Percentiles rank a stretch among this genome's conserved stretches.
Evolutionary conservation across 2,797 vertebrate species (phyloP).

Genomic region (Anguilla megastoma): DNA sequence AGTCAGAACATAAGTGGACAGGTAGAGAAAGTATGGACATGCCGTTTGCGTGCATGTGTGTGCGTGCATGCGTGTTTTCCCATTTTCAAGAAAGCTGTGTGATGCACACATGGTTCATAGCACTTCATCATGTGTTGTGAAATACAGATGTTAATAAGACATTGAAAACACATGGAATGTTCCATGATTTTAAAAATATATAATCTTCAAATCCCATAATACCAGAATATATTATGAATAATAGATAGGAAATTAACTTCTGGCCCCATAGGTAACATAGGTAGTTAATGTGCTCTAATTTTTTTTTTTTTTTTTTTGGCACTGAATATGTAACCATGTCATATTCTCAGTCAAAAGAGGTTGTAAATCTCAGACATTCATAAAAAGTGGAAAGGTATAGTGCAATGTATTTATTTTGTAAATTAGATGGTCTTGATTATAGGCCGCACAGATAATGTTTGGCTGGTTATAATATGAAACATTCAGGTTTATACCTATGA

Average conservation of each 20-base stretch:
- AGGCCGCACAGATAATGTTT: neutral
- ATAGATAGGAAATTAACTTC: constrained; percentile 32
- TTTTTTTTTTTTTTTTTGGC: neutral
- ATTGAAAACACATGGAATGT: neutral
- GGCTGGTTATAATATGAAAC: neutral
- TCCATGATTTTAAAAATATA: neutral
- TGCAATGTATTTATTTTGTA: neutral
- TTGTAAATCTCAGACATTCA: neutral
- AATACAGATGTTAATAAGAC: neutral
- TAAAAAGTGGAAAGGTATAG: neutral
- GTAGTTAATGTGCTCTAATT: constrained; percentile 31
- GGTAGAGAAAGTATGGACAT: neutral
- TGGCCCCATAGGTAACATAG: constrained; percentile 35
- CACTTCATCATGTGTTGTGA: neutral
- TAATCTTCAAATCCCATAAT: constrained; percentile 30
- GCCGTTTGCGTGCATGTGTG: too few species aligned
- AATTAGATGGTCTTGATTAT: neutral
- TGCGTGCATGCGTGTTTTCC: neutral
- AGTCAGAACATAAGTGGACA: neutral
- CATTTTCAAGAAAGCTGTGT: neutral
- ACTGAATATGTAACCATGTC: constrained; percentile 19
- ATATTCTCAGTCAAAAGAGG: neutral
- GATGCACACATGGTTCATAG: neutral
- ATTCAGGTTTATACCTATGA: neutral
- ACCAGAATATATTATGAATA: constrained; percentile 23